Evolutionary conservation across 1,140 invertebrate species (phyloP), one percentile per base, ranked within the genome.

Genomic region (Aphis craccivora): DNA sequence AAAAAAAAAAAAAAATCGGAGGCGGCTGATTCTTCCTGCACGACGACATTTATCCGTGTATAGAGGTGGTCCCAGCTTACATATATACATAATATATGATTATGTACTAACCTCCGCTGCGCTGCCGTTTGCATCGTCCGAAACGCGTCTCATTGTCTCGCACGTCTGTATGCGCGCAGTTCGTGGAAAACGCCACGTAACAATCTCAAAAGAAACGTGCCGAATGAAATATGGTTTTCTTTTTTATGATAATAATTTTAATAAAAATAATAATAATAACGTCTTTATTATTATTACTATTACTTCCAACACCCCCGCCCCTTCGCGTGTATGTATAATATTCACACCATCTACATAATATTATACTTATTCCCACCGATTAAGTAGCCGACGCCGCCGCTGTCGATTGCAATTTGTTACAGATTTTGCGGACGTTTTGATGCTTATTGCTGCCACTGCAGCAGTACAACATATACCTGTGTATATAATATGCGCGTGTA

Each of bases 141-240:
- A 53, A 60, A 90, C 35, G 23, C 37, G 20, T 90, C n/a, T 35
- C 35, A 90, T 90, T 60, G 53, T 60, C 51, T 35, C 55, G 18
- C 35, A 60, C 43, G 30, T 55, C n/a, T 84, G 18, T 37, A 86
- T 25, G 37, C 23, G 9, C 9, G 22, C 11, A 23, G 6, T 89
- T 89, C 87, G 87, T 45, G 35, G 87, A 89, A 89, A 89, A 53
- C 35, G 22, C n/a, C 84, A n/a, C n/a, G 9, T 20, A n/a, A 53
- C 87, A 35, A 53, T 90, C 30, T 90, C 60, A 67, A 91, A 91
- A 37, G 23, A 91, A 67, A 91, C 30, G 35, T 67, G 55, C 90
- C 40, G 55, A 76, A 91, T 43, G 55, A 76, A 76, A 89, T 89
- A 53, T 37, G 23, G 35, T 67, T 67, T 91, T 84, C 37, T 43